Evolutionary conservation across 2,888 invertebrate genomes (phyloP).

Genomic region (Phalangium opilio): DNA sequence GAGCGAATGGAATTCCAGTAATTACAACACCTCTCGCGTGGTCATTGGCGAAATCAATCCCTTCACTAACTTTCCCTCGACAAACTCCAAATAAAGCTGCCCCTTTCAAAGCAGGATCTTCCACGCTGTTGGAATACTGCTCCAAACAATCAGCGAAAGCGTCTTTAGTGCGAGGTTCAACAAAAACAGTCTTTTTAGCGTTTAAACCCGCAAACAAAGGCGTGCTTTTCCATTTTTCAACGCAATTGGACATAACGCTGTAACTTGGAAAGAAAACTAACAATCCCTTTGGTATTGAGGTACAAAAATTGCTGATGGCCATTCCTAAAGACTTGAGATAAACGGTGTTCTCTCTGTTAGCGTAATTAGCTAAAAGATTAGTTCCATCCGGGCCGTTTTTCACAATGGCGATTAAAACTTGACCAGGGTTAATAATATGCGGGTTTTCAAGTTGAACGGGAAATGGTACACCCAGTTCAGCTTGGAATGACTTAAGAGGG

Average conservation of each 20-base stretch:
- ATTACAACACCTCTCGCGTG: conserved; percentile 92
- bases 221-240: conserved; percentile 63
- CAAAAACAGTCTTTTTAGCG: conserved; percentile 54
- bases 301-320: conserved; percentile 62
- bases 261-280: conserved; percentile 97
- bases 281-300: conserved; percentile 77
- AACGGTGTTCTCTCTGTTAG: conserved; percentile 48
- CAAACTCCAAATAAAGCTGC: conserved; percentile 95
- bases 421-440: conserved; percentile 69
- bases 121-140: conserved; percentile 68
- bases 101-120: conserved; percentile 49
- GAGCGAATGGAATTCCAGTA: conserved; percentile 90
- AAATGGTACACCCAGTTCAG: conserved; percentile 71
- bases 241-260: conserved; percentile 68
- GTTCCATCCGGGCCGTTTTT: conserved; percentile 39
- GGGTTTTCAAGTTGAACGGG: conserved; percentile 75
- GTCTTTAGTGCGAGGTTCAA: conserved; percentile 75
- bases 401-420: conserved; percentile 71
- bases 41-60: conserved; percentile 87
- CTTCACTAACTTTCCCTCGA: conserved; percentile 92
- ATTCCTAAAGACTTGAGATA: conserved; percentile 69
- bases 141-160: conserved; percentile 46
- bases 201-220: conserved; percentile 49
- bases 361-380: conserved; percentile 36
- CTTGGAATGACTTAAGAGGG: conserved; percentile 71